Evolutionary conservation across 2,797 vertebrate genomes (phyloP).

Genomic region (Galaxias olidus): DNA sequence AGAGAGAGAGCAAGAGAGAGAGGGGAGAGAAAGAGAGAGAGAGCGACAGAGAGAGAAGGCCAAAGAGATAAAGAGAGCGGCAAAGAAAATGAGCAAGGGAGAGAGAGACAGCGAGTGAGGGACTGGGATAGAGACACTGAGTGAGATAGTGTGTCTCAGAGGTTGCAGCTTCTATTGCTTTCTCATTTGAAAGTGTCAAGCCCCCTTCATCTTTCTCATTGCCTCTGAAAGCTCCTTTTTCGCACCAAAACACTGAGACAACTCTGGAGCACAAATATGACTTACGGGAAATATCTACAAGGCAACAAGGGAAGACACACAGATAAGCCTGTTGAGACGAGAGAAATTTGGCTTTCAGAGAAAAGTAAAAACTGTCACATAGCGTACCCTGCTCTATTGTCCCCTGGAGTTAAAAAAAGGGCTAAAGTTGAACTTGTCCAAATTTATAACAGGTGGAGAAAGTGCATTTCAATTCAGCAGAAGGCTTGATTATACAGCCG

Average conservation of each 20-base stretch:
- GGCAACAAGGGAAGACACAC: not conserved
- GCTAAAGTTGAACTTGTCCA: no score
- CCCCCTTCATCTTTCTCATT: constrained; percentile 68
- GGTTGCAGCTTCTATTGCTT: constrained; percentile 54
- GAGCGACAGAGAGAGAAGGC: constrained; percentile 35
- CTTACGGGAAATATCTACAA: constrained; percentile 46
- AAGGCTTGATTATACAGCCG: no score
- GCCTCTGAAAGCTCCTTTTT: constrained; percentile 45
- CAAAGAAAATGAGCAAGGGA: no score
- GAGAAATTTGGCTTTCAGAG: constrained; percentile 13
- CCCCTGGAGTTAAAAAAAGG: no score
- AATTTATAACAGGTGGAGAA: no score
- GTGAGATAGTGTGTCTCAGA: constrained; percentile 49
- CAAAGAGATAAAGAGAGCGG: constrained; percentile 10
- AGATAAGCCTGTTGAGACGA: constrained; percentile 16
- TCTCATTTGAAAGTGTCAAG: constrained; percentile 71
- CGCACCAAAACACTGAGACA: constrained; percentile 50
- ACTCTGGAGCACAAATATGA: constrained; percentile 53
- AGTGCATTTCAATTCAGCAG: no score
- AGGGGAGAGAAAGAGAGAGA: not conserved
- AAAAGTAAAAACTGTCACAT: constrained; percentile 17
- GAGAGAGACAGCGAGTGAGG: constrained; percentile 11
- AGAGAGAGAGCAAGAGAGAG: no score
- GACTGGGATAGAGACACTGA: constrained; percentile 23
- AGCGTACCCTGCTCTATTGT: no score